phyloP scores from a whole-genome alignment of 1,140 invertebrate species.

The Sminthurides bifidus region DNA sequence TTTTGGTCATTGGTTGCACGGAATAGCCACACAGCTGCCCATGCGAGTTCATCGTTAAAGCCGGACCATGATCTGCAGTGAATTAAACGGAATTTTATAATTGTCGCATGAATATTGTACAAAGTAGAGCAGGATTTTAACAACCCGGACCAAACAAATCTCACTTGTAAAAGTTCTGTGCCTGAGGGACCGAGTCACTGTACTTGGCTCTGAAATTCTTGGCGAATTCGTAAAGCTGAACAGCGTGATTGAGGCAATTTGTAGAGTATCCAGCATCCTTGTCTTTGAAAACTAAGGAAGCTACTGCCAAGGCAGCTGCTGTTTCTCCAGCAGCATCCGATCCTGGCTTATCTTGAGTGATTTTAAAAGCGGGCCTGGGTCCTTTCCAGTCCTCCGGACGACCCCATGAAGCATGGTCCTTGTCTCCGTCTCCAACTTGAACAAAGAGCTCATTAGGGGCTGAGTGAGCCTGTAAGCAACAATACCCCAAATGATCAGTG shows the following conservation, averaged over 20 bases:
- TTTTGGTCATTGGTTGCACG: constrained; percentile 44
- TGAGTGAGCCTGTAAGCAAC: constrained; percentile 40
- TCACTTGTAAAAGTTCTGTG: constrained; percentile 46
- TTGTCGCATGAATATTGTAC: no score
- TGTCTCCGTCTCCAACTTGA: constrained; percentile 46
- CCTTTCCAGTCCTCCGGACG: constrained; percentile 46
- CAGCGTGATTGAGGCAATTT: constrained; percentile 42
- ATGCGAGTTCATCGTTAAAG: constrained; percentile 49
- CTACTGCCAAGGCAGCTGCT: constrained; percentile 47
- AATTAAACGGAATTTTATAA: background rate
- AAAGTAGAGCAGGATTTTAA: no score
- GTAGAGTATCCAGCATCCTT: constrained; percentile 42
- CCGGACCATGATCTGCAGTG: constrained; percentile 33
- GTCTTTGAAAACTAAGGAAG: constrained; percentile 40
- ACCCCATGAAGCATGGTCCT: constrained; percentile 47
- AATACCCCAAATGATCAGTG: no score
- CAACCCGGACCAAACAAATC: no score
- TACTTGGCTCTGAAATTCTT: constrained; percentile 45
- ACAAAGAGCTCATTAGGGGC: constrained; percentile 45
- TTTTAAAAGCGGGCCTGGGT: constrained; percentile 50
- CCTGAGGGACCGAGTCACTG: constrained; percentile 44
- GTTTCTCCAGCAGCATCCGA: constrained; percentile 52
- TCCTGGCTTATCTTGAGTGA: constrained; percentile 45
- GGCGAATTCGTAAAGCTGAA: constrained; percentile 49
- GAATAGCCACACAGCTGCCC: constrained; percentile 51